Evolutionary conservation across 2,113 vertebrate species (phyloP).

Genomic region (Brachypodius melanocephalos): DNA sequence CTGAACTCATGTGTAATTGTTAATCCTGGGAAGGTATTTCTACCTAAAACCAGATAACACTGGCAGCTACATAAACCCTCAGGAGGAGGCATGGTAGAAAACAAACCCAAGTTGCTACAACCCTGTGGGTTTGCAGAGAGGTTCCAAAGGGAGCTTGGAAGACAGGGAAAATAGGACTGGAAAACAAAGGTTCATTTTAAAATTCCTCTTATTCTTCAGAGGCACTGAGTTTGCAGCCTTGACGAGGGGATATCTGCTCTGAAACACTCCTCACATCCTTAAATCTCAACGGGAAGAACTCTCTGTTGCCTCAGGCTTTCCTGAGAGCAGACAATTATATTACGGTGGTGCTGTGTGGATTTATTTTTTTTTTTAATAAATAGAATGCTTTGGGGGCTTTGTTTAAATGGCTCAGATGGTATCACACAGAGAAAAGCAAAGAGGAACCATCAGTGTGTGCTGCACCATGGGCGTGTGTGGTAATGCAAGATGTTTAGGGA

Average conservation of each 20-base stretch:
- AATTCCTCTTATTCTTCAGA: background rate
- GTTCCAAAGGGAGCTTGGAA: background rate
- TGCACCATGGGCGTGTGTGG: accelerated
- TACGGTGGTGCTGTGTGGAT: background rate
- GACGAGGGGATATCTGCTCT: background rate
- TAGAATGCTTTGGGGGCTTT: background rate
- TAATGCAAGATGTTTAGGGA: background rate
- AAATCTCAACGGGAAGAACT: background rate
- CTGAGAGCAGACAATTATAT: background rate
- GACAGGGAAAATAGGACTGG: background rate
- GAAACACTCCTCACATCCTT: background rate
- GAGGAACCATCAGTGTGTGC: background rate
- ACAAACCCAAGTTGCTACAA: background rate
- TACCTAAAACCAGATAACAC: background rate
- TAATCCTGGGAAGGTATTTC: background rate
- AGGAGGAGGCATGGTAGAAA: background rate
- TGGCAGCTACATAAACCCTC: background rate
- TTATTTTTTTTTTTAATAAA: background rate
- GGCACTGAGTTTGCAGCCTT: background rate
- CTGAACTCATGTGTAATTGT: background rate
- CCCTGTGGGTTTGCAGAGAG: background rate
- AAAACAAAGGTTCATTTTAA: background rate
- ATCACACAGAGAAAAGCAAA: background rate
- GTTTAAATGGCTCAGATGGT: background rate
- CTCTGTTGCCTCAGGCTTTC: background rate